Percentiles rank a stretch among this genome's conserved stretches.
Evolutionary conservation across 2,113 vertebrate genomes (phyloP).

Genomic region (Rhea pennata): DNA sequence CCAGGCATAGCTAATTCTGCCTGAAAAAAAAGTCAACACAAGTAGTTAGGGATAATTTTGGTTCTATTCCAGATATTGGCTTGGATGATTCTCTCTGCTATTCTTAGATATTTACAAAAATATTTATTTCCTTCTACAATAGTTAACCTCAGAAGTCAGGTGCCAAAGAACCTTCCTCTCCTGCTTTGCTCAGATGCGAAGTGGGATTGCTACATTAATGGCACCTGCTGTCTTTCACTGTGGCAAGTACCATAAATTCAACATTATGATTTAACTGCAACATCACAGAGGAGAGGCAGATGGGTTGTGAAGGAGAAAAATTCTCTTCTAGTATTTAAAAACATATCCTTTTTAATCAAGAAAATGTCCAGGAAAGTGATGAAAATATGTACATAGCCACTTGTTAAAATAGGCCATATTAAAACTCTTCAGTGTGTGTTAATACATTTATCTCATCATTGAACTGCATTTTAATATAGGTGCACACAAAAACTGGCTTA

Average conservation of each 20-base stretch:
- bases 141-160: neutral
- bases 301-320: neutral
- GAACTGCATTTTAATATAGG: slow-evolving; percentile 46
- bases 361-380: neutral
- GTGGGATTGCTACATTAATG: neutral
- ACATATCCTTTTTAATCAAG: neutral
- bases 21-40: neutral
- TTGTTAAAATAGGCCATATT: neutral
- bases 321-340: neutral
- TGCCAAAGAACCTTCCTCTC: neutral
- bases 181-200: neutral
- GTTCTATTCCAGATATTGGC: neutral
- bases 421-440: slow-evolving; percentile 22
- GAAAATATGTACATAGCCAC: neutral
- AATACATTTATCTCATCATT: slow-evolving; percentile 31
- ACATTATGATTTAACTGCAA: neutral
- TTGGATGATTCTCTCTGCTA: neutral
- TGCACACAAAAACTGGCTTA: slow-evolving; percentile 40
- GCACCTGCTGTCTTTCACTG: rapidly evolving
- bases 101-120: neutral
- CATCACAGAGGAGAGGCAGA: neutral
- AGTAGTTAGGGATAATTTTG: neutral
- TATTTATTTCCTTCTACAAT: neutral
- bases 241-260: neutral
- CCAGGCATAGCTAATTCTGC: neutral